Base-by-base conservation (phyloP, 2,888 invertebrate species). In the Neuroscelio doddi region DNA sequence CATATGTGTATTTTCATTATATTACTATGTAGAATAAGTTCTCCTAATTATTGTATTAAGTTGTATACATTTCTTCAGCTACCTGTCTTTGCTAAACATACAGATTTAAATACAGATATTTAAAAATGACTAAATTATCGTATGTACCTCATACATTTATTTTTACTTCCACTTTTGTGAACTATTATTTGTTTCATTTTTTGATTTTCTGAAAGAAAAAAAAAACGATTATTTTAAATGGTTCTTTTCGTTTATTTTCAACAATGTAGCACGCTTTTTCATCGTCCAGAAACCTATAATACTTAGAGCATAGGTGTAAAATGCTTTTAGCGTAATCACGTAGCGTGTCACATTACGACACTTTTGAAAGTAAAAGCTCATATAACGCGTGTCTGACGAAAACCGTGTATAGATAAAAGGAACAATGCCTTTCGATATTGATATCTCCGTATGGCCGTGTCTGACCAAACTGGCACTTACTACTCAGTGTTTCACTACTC, bases 321-420 rank as follows among this genome's bases (percentile, higher is more conserved):
- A 76, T 77, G 76, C 78, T 79, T 77, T 77, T 73, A 79, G 71
- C 75, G 77, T 76, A 75, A 79, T 79, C 76, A 79, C 77, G 71
- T 64, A 59, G 69, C 49, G 69, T 65, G 68, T 69, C 68, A 68
- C 69, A 68, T 69, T 66, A 66, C 65, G 46, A 46, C 74, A 72
- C 68, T 74, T 74, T 72, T 59, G 72, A 75, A 74, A 76, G 71
- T 62, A 72, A 73, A 73, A 73, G 46, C 46, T 51, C n/a, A n/a
- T 59, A 64, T 64, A 41, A 46, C 50, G 64, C 58, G 51, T 64
- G 51, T 59, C 64, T 55, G 58, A 59, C 50, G 52, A 27, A 42
- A 52, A 39, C 17, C 58, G 26, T 27, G 30, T 14, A 47, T 46
- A 52, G 44, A 53, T 39, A 53, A 49, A 53, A 47, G 52, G 27